Conservation (phyloP, 1,140 invertebrate species). For the Apolygus lucorum region DNA sequence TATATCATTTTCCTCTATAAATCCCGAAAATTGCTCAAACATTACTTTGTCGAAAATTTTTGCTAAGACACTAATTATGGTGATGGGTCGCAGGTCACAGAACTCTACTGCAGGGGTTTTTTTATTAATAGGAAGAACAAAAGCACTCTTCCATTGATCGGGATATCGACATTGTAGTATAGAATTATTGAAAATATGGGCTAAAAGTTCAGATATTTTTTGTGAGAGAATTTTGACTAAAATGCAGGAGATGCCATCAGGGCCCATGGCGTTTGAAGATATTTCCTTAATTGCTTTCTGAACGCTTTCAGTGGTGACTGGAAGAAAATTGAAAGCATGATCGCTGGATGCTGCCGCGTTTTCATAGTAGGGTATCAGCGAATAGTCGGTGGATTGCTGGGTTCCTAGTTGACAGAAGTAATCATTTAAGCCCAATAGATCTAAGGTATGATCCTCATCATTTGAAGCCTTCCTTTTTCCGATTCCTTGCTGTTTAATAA, state of each 20-base stretch:
- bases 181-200: neutral
- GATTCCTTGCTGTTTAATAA: neutral
- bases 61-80: neutral
- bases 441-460: neutral
- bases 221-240: neutral
- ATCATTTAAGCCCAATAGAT: neutral
- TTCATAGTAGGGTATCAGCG: neutral
- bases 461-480: neutral
- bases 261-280: neutral
- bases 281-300: neutral
- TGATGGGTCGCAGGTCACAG: neutral
- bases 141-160: neutral
- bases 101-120: neutral
- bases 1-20: neutral
- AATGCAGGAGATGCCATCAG: neutral
- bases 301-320: too few relatives aligned
- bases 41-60: neutral
- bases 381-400: neutral
- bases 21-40: neutral
- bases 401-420: neutral
- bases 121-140: neutral
- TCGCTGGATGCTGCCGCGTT: neutral
- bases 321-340: too few relatives aligned
- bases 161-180: neutral
- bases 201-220: neutral